These are phyloP conservation scores for Noctuana brunneofusca DNA, from an alignment of 2,888 invertebrate species.

Conservation along the genomic window DNA sequence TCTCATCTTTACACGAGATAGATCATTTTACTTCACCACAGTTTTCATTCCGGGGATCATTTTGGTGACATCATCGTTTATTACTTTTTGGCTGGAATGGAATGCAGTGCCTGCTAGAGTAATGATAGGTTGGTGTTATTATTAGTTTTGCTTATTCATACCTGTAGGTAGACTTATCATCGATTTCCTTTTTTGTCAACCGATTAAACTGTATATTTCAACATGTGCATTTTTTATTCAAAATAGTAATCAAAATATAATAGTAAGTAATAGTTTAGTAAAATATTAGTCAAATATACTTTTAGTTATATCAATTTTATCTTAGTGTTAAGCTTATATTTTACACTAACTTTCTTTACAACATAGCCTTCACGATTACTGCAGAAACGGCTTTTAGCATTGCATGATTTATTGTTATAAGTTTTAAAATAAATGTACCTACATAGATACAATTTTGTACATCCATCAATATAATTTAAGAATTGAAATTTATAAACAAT, in stretches of 20 bases:
- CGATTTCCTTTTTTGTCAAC: background rate
- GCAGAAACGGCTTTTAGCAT: background rate
- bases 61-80: slow-evolving; percentile 97
- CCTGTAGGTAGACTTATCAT: background rate
- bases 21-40: slow-evolving; percentile 98
- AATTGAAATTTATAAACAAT: background rate
- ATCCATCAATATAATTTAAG: no score
- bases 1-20: slow-evolving; percentile 96
- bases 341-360: no score
- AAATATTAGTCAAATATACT: no score
- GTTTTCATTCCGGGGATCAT: slow-evolving; percentile 98
- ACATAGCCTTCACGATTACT: no score
- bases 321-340: no score
- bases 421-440: background rate
- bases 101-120: slow-evolving; percentile 98
- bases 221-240: no score
- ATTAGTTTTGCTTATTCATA: slow-evolving; percentile 46
- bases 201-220: background rate
- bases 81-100: slow-evolving; percentile 99
- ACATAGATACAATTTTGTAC: no score
- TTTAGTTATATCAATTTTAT: no score
- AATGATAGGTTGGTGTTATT: slow-evolving; percentile 92
- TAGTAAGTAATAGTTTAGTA: no score
- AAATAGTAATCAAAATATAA: no score
- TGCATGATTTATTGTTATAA: background rate